Evolutionary conservation across 2,113 vertebrate species (phyloP).

Genomic region (Turnix velox): DNA sequence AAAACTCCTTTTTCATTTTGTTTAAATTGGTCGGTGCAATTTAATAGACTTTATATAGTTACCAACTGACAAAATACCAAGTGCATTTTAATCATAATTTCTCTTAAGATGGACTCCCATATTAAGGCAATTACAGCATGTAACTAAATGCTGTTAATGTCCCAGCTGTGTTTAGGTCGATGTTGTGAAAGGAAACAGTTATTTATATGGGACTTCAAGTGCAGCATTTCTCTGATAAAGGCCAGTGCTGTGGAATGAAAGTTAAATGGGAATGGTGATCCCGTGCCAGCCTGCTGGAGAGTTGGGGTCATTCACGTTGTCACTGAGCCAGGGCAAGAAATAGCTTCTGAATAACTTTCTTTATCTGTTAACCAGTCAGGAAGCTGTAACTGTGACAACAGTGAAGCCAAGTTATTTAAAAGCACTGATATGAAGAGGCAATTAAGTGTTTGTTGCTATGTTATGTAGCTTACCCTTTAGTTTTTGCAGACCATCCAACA

Average conservation of each 20-base stretch:
- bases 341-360: not conserved
- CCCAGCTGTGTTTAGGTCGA: not conserved
- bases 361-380: not conserved
- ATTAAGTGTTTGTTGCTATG: not conserved
- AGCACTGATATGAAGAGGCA: not conserved
- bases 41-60: not conserved
- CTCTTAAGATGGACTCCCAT: rapidly evolving
- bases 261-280: not conserved
- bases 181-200: not conserved
- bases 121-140: rapidly evolving
- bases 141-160: not conserved
- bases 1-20: not conserved
- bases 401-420: not conserved
- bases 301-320: not conserved
- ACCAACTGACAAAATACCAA: not conserved
- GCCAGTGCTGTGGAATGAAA: not conserved
- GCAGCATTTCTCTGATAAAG: not conserved
- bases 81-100: rapidly evolving
- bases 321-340: not conserved
- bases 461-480: not conserved
- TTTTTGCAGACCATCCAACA: not conserved
- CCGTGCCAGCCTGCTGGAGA: not conserved
- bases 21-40: not conserved
- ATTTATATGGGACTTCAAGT: not conserved
- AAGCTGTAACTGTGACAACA: not conserved